Percentiles rank a stretch among this genome's conserved stretches.
Evolutionary conservation across 2,113 vertebrate genomes (phyloP).

Genomic region (Aplodontia rufa): DNA sequence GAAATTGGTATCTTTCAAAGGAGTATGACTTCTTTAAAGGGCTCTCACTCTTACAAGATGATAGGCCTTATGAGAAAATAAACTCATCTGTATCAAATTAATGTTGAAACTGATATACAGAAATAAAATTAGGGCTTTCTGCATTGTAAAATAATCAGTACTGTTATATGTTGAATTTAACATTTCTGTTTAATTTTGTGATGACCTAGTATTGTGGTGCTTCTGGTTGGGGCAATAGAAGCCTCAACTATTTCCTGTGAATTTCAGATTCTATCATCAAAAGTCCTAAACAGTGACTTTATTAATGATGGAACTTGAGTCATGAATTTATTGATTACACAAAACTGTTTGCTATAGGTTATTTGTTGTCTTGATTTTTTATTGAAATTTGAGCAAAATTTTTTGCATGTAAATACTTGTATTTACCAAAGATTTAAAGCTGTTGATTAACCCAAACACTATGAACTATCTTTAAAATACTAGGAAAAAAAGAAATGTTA

Average conservation of each 20-base stretch:
- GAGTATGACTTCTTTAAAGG: background rate
- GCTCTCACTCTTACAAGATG: background rate
- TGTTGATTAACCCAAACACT: conserved; percentile 48
- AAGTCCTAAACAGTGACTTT: background rate
- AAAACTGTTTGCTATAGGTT: background rate
- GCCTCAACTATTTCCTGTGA: background rate
- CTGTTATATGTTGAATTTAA: background rate
- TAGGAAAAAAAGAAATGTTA: conserved; percentile 18
- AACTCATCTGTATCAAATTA: background rate
- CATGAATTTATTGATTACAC: background rate
- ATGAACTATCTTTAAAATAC: conserved; percentile 48
- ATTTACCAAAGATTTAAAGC: conserved; percentile 70
- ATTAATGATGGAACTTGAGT: background rate
- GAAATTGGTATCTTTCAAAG: conserved; percentile 30
- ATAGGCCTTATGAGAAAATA: background rate
- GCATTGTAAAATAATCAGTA: conserved; percentile 40
- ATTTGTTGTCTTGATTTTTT: background rate
- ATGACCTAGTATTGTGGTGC: background rate
- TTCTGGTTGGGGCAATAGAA: background rate
- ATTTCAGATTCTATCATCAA: conserved; percentile 25
- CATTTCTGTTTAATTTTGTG: background rate
- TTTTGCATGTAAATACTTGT: conserved; percentile 48
- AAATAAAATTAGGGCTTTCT: background rate
- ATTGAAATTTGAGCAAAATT: conserved; percentile 31
- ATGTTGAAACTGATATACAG: background rate